These are phyloP conservation scores for Carabus problematicus DNA, from an alignment of 2,888 invertebrate genomes.

Conservation along the genomic window DNA sequence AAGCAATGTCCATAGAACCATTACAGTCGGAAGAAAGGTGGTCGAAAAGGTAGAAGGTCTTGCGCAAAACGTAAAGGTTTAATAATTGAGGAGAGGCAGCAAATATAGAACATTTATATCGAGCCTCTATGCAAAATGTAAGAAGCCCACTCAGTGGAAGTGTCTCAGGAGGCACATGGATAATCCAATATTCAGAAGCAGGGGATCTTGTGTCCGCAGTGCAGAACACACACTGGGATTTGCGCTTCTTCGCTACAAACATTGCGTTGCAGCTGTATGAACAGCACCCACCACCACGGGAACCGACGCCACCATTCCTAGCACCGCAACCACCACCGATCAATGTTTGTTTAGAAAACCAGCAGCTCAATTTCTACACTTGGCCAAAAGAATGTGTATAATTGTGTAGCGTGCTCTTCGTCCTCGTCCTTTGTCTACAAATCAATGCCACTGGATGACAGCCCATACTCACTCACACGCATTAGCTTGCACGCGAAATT, in stretches of 20 bases:
- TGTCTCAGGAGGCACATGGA: conserved; percentile 21
- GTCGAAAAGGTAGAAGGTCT: conserved; percentile 2
- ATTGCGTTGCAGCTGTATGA: not conserved
- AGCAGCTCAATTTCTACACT: conserved; percentile 11
- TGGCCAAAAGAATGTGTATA: conserved; percentile 1
- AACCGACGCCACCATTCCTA: not conserved
- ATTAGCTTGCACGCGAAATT: too few relatives aligned
- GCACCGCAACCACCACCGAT: not conserved
- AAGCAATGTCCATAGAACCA: conserved; percentile 5
- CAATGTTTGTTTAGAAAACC: conserved; percentile 16
- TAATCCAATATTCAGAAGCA: conserved; percentile 26
- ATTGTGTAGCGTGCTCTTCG: not conserved
- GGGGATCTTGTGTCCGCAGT: conserved; percentile 35
- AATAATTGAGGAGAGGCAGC: conserved; percentile 31
- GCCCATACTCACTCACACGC: too few relatives aligned
- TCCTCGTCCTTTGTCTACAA: too few relatives aligned
- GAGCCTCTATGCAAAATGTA: conserved; percentile 39
- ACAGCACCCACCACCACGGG: not conserved
- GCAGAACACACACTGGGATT: conserved; percentile 19
- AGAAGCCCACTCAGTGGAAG: conserved; percentile 25
- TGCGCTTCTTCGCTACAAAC: conserved; percentile 13
- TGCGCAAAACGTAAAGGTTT: conserved; percentile 4
- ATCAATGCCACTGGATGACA: too few relatives aligned
- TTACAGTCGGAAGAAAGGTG: conserved; percentile 2
- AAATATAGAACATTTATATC: conserved; percentile 40